Percentiles rank a stretch among this genome's conserved stretches.
Evolutionary conservation across 2,888 invertebrate genomes (phyloP).

Genomic region (Hirtodrosophila trivittata): DNA sequence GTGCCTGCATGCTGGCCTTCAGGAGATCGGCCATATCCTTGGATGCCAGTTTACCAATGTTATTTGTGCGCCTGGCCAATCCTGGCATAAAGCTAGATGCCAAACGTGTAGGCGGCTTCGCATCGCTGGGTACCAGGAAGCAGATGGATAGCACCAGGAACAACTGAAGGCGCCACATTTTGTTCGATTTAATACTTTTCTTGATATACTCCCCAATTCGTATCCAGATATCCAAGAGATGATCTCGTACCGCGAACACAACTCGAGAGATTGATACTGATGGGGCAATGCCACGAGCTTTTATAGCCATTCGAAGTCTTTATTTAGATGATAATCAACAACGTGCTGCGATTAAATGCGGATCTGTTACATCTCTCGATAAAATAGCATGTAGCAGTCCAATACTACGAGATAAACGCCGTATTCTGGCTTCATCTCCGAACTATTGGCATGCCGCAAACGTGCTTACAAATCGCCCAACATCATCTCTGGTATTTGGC

Average conservation of each 20-base stretch:
- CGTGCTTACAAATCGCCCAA: slow-evolving; percentile 47
- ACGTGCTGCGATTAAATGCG: slow-evolving; percentile 28
- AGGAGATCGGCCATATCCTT: slow-evolving; percentile 69
- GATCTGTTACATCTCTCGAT: slow-evolving; percentile 29
- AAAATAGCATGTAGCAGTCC: slow-evolving; percentile 13
- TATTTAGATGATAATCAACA: slow-evolving; percentile 37
- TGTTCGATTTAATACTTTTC: slow-evolving; percentile 6
- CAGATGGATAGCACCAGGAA: slow-evolving; percentile 64
- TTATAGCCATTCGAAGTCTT: slow-evolving; percentile 31
- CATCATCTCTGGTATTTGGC: slow-evolving; percentile 10
- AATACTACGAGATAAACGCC: slow-evolving; percentile 21
- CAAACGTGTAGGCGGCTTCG: slow-evolving; percentile 51
- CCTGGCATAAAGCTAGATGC: neutral
- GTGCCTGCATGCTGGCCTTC: slow-evolving; percentile 65
- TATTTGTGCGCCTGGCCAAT: neutral
- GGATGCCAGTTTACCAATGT: slow-evolving; percentile 59
- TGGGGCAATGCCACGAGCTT: slow-evolving; percentile 24
- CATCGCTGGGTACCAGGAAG: slow-evolving; percentile 67
- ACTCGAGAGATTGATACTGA: slow-evolving; percentile 41
- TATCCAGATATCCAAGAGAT: slow-evolving; percentile 12
- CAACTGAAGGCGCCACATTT: slow-evolving; percentile 70
- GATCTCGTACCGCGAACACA: slow-evolving; percentile 19
- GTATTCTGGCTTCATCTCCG: slow-evolving; percentile 3
- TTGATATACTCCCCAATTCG: neutral
- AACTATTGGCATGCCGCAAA: slow-evolving; percentile 59